phyloP scores from a whole-genome alignment of 2,888 invertebrate species.

The Lycia hirtaria region DNA sequence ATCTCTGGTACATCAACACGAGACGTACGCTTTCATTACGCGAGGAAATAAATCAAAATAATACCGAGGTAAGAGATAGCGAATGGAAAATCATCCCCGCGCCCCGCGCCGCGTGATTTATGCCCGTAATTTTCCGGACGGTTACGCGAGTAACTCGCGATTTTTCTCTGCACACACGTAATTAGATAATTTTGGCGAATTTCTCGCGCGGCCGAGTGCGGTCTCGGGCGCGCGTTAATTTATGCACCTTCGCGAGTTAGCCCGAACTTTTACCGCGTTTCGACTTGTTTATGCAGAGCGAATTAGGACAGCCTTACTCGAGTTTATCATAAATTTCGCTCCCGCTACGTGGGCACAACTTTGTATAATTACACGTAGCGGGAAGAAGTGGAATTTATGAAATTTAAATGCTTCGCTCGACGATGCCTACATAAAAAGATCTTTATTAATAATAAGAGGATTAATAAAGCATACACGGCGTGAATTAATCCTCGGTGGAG shows the following conservation, averaged over 20 bases:
- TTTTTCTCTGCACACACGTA: slow-evolving; percentile 83
- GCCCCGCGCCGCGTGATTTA: slow-evolving; percentile 70
- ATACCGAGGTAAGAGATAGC: slow-evolving; percentile 81
- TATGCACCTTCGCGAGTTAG: slow-evolving; percentile 45
- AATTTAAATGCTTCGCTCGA: slow-evolving; percentile 26
- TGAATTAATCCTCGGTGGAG: slow-evolving; percentile 65
- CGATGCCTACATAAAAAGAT: slow-evolving; percentile 42
- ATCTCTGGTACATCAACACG: slow-evolving; percentile 74
- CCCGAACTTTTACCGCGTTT: slow-evolving; percentile 16
- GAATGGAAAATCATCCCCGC: slow-evolving; percentile 81
- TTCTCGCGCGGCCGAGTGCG: slow-evolving; percentile 53
- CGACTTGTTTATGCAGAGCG: slow-evolving; percentile 18
- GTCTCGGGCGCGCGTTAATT: slow-evolving; percentile 40
- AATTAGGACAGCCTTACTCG: slow-evolving; percentile 20
- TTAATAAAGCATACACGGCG: slow-evolving; percentile 69
- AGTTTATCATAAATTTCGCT: slow-evolving; percentile 16
- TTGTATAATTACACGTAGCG: too few relatives aligned
- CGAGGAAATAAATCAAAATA: slow-evolving; percentile 83
- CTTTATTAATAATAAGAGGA: slow-evolving; percentile 63
- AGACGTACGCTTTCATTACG: slow-evolving; percentile 83
- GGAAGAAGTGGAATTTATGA: slow-evolving; percentile 27
- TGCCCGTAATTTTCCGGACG: slow-evolving; percentile 82
- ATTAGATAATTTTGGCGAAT: slow-evolving; percentile 81
- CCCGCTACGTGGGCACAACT: slow-evolving; percentile 8
- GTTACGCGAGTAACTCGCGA: slow-evolving; percentile 82